A percentile compares a stretch with the other conserved stretches of the same genome.
These are phyloP conservation scores for Chlorops oryzae DNA, from an alignment of 1,140 invertebrate genomes.

Conservation along the genomic window DNA sequence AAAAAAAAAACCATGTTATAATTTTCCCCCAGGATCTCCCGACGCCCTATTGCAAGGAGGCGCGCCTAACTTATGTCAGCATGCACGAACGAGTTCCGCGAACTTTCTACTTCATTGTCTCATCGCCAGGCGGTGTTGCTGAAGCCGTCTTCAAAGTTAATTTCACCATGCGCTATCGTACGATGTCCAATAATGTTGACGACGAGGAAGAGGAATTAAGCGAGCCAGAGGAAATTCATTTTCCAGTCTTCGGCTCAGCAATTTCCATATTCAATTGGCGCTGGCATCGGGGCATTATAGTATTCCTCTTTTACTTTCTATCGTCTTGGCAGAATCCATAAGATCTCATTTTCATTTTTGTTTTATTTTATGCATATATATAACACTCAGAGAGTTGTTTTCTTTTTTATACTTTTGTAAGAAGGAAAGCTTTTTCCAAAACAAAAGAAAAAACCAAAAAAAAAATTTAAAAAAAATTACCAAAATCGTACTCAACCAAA, in stretches of 20 bases:
- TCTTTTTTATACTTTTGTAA: too few relatives aligned
- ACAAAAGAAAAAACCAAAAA: too few relatives aligned
- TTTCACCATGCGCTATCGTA: conserved; percentile 42
- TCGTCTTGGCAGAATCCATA: too few relatives aligned
- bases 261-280: too few relatives aligned
- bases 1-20: not conserved
- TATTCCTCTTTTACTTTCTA: too few relatives aligned
- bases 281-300: too few relatives aligned
- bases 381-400: too few relatives aligned
- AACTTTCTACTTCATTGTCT: conserved; percentile 47
- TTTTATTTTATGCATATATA: too few relatives aligned
- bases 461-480: too few relatives aligned
- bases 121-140: conserved; percentile 43
- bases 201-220: conserved; percentile 45
- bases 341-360: too few relatives aligned
- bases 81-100: conserved; percentile 46
- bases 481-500: too few relatives aligned
- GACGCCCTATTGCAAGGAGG: conserved; percentile 46
- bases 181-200: conserved; percentile 41
- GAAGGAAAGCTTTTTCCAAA: too few relatives aligned
- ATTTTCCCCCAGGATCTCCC: conserved; percentile 35
- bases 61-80: conserved; percentile 45
- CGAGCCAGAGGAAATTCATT: conserved; percentile 46
- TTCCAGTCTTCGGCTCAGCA: conserved; percentile 34
- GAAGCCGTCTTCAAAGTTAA: conserved; percentile 45